phyloP scores from a whole-genome alignment of 2,113 vertebrate genomes.

The Neofelis nebulosa region DNA sequence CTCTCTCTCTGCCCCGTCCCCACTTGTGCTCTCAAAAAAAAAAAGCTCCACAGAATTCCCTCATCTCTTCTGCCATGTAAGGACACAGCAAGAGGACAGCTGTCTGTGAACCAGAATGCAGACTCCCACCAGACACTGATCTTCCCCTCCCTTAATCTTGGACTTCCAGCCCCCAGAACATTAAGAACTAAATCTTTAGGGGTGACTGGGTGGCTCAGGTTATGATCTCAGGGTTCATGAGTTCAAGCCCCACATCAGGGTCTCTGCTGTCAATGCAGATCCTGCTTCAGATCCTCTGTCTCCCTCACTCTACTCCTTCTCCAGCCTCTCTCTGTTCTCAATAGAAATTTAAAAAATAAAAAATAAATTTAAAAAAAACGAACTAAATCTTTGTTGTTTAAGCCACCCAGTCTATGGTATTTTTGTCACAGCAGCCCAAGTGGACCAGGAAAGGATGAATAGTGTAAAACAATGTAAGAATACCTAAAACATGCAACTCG shows the following conservation, averaged over 20 bases:
- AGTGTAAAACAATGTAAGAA: background rate
- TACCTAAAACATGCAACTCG: background rate
- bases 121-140: background rate
- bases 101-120: background rate
- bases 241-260: too few relatives aligned
- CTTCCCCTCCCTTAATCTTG: background rate
- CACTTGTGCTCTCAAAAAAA: too few relatives aligned
- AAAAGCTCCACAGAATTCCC: background rate
- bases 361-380: background rate
- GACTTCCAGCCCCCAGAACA: background rate
- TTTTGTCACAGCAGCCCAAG: background rate
- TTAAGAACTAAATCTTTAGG: background rate
- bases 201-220: too few relatives aligned
- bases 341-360: too few relatives aligned
- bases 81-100: background rate
- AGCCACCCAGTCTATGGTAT: background rate
- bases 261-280: too few relatives aligned
- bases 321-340: too few relatives aligned
- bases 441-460: background rate
- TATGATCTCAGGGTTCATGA: too few relatives aligned
- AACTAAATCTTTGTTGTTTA: background rate
- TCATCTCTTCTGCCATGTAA: background rate
- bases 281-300: too few relatives aligned
- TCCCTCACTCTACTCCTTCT: too few relatives aligned
- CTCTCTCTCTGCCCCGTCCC: too few relatives aligned